Evolutionary conservation across 2,888 invertebrate species (phyloP), one percentile per base, ranked within the genome.

Genomic region (Tetanocera ferruginea): DNA sequence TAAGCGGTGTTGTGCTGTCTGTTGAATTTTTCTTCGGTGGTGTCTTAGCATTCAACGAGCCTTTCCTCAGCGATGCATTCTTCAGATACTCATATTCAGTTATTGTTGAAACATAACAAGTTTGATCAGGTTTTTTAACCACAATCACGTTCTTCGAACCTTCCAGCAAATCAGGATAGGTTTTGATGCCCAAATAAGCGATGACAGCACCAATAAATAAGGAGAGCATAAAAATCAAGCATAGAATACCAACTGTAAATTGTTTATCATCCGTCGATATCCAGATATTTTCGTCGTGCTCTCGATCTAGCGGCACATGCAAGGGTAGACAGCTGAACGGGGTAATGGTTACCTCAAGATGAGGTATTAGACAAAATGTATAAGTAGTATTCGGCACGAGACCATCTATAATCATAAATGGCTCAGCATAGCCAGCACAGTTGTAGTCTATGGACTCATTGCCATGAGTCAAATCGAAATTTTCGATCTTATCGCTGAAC

Each of bases 271-370:
- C 83, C 3, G 82, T 76, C 1, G 81, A 80, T 6, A 86, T 84
- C 85, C 84, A 85, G 31, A 81, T 51, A 0, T 81, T 81, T 5
- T 82, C 80, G 0, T 81, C 77, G 3, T 17, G 14, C 0, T n/a
- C 37, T 0, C 4, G 9, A 0, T 23, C 43, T 0, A 25, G 0
- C 0, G 88, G 88, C 4, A 89, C 84, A 81, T 87, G 75, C 11
- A 88, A 75, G 0, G 88, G 88, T 77, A 87, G 83, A 57, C 88
- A 89, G 57, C 84, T 84, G 43, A 89, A 85, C 0, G 88, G 88
- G 3, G 89, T 85, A 43, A 89, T 82, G 0, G 81, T 82, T 9
- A 77, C 52, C 2, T 78, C 76, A 0, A 81, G 73, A 14, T 72
- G 34, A 0, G 83, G 81, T 37, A 88, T 79, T 79, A 88, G 80